Base-by-base conservation (phyloP, 2,797 vertebrate species). In the Arnoldichthys spilopterus region DNA sequence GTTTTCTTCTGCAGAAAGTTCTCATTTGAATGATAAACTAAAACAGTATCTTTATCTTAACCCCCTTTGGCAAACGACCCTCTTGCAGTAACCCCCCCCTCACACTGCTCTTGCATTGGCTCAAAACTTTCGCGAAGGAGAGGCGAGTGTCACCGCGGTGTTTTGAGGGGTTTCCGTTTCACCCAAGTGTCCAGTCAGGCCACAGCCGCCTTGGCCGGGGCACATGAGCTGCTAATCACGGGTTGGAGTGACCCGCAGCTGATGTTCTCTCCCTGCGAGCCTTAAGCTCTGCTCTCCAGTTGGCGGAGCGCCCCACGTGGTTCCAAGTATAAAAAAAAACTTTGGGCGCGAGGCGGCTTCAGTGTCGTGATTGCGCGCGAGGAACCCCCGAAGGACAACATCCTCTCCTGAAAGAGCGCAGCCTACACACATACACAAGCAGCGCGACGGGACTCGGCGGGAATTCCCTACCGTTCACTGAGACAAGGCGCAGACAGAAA, bases 271-370 rank as follows among this genome's bases (percentile, higher is more conserved):
- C 59, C 49, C 80, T 37, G 30, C 79, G 85, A 56, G 85, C 86
- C 8, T 86, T 92, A 93, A 94, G 93, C 92, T 89, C 86, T 77
- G 49, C 87, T 90, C 83, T 83, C 87, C 92, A 86, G 93, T 95
- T 92, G 95, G 94, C 91, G 88, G 94, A 91, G 88, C 90, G 89
- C 87, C 92, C 93, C 95, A 96, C 95, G 95, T 96, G 96, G 94
- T 95, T 90, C 89, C 84, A 88, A 85, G 89, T 96, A 95, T 95
- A 96, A 95, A 93, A 95, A 93, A 86, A 7, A 95, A 95, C 91
- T 96, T 96, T 91, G 92, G 87, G 90, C 89, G 92, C 81, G 88
- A 92, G 88, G 93, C 91, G 91, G 87, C 92, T 92, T 90, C 58
- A 88, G 90, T 90, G 93, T 93, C 90, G 92, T 92, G 94, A 94